Conservation (phyloP, 2,797 vertebrate genomes). For the Neostethus bicornis region DNA sequence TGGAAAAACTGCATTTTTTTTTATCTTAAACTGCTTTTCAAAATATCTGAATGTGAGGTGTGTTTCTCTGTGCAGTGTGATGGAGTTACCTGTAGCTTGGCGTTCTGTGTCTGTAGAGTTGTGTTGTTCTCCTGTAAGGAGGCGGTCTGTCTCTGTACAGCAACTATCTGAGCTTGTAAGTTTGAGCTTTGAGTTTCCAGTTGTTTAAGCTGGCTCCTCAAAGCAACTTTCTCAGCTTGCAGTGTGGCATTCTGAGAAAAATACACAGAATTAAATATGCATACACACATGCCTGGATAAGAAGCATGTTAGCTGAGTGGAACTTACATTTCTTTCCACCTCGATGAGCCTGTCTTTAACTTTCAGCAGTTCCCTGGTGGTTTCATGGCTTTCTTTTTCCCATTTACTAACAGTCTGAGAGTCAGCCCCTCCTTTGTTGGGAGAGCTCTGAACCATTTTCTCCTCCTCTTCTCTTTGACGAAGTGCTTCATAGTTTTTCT, state of each 20-base stretch:
- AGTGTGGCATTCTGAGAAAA: conserved; percentile 92
- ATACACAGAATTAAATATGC: not conserved
- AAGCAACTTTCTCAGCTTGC: conserved; percentile 95
- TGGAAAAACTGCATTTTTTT: not conserved
- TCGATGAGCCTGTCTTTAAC: conserved; percentile 98
- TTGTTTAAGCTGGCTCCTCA: conserved; percentile 94
- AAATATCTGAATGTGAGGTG: not conserved
- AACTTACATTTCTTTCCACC: conserved; percentile 95
- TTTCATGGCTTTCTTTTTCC: conserved; percentile 96
- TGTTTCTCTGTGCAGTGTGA: not conserved
- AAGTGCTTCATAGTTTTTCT: conserved; percentile 98
- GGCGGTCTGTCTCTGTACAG: conserved; percentile 92
- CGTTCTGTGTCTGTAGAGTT: conserved; percentile 93
- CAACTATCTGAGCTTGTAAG: conserved; percentile 95
- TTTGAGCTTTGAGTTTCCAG: conserved; percentile 94
- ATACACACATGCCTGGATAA: not conserved
- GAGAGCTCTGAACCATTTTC: conserved; percentile 89
- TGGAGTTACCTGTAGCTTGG: conserved; percentile 91
- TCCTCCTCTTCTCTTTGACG: conserved; percentile 98
- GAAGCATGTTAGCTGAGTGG: not conserved
- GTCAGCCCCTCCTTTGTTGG: conserved; percentile 84
- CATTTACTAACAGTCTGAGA: conserved; percentile 85
- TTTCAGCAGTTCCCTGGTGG: conserved; percentile 93
- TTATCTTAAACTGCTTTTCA: not conserved
- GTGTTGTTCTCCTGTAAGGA: conserved; percentile 96